These are phyloP conservation scores for Sebastes matsubarae DNA, from an alignment of 2,797 vertebrate genomes.

Conservation along the genomic window DNA sequence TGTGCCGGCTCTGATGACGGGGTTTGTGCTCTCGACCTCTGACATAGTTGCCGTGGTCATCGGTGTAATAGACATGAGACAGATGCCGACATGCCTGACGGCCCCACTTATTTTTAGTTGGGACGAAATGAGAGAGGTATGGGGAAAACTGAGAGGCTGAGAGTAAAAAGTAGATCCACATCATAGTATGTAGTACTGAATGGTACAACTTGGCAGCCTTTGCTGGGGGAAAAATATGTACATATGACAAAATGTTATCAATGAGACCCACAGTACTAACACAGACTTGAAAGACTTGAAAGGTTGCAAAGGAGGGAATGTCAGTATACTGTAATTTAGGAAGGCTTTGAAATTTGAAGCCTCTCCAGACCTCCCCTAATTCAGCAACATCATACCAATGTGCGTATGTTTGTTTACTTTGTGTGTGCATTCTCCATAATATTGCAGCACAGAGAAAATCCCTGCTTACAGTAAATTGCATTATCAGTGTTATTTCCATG, in stretches of 20 bases:
- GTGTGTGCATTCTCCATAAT: background rate
- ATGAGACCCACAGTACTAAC: background rate
- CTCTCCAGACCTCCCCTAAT: background rate
- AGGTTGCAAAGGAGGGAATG: background rate
- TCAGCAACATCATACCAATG: background rate
- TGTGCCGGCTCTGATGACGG: conserved; percentile 2
- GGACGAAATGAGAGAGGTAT: conserved; percentile 27
- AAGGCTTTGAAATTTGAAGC: background rate
- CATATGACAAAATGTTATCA: background rate
- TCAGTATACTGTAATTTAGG: background rate
- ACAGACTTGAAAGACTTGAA: background rate
- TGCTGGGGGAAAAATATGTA: background rate
- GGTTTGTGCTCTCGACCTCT: conserved; percentile 2
- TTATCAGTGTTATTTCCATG: background rate
- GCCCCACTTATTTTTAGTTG: conserved; percentile 54
- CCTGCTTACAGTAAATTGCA: background rate
- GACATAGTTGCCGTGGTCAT: conserved; percentile 30
- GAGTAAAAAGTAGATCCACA: background rate
- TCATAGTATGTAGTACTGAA: background rate
- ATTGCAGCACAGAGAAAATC: background rate
- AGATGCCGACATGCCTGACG: conserved; percentile 24
- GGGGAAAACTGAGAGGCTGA: background rate
- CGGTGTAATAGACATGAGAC: conserved; percentile 11
- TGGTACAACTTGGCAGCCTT: background rate
- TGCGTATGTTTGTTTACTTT: background rate